These are phyloP conservation scores for Dynastes hyllus DNA, from an alignment of 2,888 invertebrate species.

Conservation along the genomic window DNA sequence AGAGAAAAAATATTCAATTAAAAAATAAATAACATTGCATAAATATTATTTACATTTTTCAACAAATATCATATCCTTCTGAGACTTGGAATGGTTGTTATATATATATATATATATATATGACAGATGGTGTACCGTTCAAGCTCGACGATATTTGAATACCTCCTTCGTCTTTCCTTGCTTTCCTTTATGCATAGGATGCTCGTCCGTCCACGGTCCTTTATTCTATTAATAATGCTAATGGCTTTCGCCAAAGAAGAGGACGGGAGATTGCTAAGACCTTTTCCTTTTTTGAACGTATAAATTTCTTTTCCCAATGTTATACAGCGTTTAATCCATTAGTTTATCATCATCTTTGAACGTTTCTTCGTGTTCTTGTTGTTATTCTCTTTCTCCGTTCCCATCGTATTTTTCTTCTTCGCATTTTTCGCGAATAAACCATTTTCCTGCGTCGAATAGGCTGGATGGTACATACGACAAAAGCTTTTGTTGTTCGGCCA, in stretches of 20 bases:
- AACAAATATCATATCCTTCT: too few relatives aligned
- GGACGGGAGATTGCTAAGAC: neutral
- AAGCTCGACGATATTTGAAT: slow-evolving; percentile 30
- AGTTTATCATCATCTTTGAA: slow-evolving; percentile 3
- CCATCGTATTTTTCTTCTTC: neutral
- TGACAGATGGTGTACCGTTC: neutral
- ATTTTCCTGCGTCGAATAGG: neutral
- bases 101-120: too few relatives aligned
- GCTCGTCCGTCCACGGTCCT: neutral
- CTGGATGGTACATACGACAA: neutral
- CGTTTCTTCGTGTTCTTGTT: slow-evolving; percentile 6
- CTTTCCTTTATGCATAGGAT: neutral
- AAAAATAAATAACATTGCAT: too few relatives aligned
- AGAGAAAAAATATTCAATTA: too few relatives aligned
- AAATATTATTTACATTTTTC: too few relatives aligned
- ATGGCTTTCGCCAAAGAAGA: slow-evolving; percentile 28
- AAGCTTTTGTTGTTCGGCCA: neutral
- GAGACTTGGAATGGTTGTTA: too few relatives aligned
- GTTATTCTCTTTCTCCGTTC: neutral
- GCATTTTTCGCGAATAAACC: slow-evolving; percentile 4
- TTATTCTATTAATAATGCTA: slow-evolving; percentile 51
- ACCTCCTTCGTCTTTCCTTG: neutral
- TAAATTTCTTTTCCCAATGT: slow-evolving; percentile 42
- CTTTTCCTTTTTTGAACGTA: slow-evolving; percentile 26
- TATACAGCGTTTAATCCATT: slow-evolving; percentile 34